A percentile compares a stretch with the other conserved stretches of the same genome.
Evolutionary conservation across 2,797 vertebrate genomes (phyloP).

Genomic region (Hylomyscus alleni): DNA sequence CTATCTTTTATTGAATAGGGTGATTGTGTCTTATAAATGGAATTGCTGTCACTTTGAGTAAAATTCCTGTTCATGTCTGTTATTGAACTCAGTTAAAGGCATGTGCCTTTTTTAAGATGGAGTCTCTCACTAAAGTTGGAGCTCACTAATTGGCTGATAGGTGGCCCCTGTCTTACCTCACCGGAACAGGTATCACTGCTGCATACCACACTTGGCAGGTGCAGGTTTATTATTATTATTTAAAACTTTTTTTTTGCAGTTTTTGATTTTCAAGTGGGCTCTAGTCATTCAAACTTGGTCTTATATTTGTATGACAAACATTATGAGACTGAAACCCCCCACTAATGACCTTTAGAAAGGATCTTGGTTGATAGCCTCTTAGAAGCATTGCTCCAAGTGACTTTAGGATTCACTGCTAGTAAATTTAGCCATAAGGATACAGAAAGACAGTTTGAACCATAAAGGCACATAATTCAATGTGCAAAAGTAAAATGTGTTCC

Average conservation of each 20-base stretch:
- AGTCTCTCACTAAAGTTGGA: neutral
- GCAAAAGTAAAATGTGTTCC: neutral
- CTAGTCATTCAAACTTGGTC: neutral
- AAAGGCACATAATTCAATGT: neutral
- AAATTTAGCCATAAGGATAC: neutral
- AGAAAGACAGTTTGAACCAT: neutral
- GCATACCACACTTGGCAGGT: neutral
- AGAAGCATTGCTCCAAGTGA: neutral
- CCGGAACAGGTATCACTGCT: neutral
- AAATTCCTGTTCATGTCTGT: conserved; percentile 37
- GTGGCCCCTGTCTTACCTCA: neutral
- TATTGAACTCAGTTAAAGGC: neutral
- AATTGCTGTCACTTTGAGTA: conserved; percentile 11
- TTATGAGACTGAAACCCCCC: neutral
- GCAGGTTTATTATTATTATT: neutral
- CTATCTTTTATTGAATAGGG: conserved; percentile 38
- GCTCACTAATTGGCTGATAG: neutral
- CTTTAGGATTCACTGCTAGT: neutral
- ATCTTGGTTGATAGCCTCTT: neutral
- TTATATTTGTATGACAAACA: neutral
- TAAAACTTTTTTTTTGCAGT: neutral
- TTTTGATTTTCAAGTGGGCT: neutral
- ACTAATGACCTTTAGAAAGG: neutral
- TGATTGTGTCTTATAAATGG: conserved; percentile 62
- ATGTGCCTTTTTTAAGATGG: neutral